phyloP scores from a whole-genome alignment of 2,888 invertebrate species.

The Synergus japonicus region DNA sequence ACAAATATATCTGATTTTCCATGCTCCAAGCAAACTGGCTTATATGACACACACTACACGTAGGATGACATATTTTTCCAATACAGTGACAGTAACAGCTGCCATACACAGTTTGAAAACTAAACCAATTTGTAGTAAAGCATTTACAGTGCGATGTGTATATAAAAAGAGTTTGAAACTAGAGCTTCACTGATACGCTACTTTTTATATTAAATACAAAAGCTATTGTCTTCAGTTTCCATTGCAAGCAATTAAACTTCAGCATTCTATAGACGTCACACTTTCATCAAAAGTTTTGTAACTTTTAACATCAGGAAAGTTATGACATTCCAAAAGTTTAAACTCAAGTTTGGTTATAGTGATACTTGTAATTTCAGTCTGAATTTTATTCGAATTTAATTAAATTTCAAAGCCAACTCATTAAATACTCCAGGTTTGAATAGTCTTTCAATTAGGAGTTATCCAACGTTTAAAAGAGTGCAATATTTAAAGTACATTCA shows the following conservation, averaged over 20 bases:
- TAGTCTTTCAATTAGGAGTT: background rate
- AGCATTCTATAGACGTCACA: conserved; percentile 17
- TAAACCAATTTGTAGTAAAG: background rate
- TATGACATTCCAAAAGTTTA: conserved; percentile 15
- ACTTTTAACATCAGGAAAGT: background rate
- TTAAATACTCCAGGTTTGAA: background rate
- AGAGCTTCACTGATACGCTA: background rate
- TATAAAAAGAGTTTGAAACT: conserved; percentile 2
- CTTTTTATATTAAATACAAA: conserved; percentile 23
- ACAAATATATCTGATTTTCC: background rate
- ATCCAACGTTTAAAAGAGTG: background rate
- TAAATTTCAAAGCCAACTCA: background rate
- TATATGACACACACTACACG: background rate
- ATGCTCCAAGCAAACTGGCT: background rate
- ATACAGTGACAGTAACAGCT: background rate
- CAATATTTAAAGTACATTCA: no score
- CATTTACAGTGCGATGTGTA: conserved; percentile 1
- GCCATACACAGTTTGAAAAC: background rate
- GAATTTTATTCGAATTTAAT: background rate
- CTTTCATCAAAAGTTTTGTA: conserved; percentile 17
- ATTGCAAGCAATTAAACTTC: conserved; percentile 31
- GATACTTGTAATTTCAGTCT: background rate
- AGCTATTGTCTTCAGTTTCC: conserved; percentile 25
- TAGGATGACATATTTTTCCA: conserved; percentile 1
- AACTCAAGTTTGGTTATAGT: background rate